Evolutionary conservation across 2,113 vertebrate genomes (phyloP).

Genomic region (Bagarius yarrelli): DNA sequence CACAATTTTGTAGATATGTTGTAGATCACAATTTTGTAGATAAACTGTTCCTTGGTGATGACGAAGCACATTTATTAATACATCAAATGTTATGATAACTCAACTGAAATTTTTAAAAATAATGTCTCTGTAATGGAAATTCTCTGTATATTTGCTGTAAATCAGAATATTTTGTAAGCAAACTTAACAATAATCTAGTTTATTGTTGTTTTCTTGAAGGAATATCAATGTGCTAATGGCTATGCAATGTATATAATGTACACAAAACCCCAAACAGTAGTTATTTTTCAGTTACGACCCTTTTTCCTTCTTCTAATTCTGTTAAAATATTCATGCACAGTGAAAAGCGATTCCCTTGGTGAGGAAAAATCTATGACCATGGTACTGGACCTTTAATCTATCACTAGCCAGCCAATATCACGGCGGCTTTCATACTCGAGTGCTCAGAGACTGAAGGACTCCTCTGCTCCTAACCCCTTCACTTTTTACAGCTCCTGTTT

Average conservation of each 20-base stretch:
- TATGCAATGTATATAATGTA: slow-evolving; percentile 4
- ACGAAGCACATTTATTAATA: too few species aligned
- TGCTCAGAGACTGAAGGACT: slow-evolving; percentile 34
- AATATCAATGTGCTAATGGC: neutral
- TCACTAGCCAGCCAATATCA: slow-evolving; percentile 41
- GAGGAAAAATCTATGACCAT: slow-evolving; percentile 11
- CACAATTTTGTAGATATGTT: too few species aligned
- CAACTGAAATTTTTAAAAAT: too few species aligned
- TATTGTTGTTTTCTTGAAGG: neutral
- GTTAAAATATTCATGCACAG: slow-evolving; percentile 49
- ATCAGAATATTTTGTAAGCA: neutral
- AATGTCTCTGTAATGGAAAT: neutral
- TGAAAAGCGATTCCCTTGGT: slow-evolving; percentile 38
- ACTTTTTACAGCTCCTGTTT: slow-evolving; percentile 27
- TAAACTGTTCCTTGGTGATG: too few species aligned
- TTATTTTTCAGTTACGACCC: slow-evolving; percentile 11
- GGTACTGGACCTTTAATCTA: slow-evolving; percentile 18
- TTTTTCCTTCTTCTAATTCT: slow-evolving; percentile 36
- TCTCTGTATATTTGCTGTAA: neutral
- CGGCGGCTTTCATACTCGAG: slow-evolving; percentile 6
- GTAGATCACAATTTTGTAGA: too few species aligned
- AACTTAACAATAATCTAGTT: neutral
- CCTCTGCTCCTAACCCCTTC: slow-evolving; percentile 30
- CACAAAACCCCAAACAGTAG: slow-evolving; percentile 16
- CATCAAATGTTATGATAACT: too few species aligned